Evolutionary conservation across 2,888 invertebrate species (phyloP), one percentile per base, ranked within the genome.

Genomic region (Drosophila rellima): DNA sequence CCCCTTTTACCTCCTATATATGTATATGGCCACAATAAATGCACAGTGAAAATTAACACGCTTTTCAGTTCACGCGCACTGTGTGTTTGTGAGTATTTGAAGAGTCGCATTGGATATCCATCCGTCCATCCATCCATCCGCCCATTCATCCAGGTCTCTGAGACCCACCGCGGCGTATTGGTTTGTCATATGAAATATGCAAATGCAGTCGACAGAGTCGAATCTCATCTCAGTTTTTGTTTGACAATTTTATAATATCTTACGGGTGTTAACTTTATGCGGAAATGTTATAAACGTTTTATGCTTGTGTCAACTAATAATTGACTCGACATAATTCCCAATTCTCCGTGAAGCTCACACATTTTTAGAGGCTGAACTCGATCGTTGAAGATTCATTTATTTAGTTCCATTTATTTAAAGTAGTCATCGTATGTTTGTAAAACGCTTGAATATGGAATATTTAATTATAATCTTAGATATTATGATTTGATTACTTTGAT

Each of bases 11-110:
- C 37, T 31, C 42, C 52, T 6, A 48, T 77, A 76, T 71, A 86
- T 80, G 79, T 77, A 76, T 71, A 86, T 80, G 79, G 82, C 66
- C 63, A 69, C 86, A 82, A 88, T 84, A 88, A 84, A 84, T 84
- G 83, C 83, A 81, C 89, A 89, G 85, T 88, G 88, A 89, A 86
- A 86, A 86, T 89, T 86, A 86, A 89, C 85, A 86, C 85, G 85
- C 89, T 87, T 84, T 88, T 89, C 82, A 80, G 80, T 89, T 89
- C 74, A 82, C 81, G 85, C 87, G 81, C 67, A 71, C 65, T 70
- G 64, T 70, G 47, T 62, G 39, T 57, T 17, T 60, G 20, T 55
- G 35, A 35, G 18, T 42, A 15, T 56, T 55, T 62, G 26, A 80
- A 80, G 31, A 74, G 74, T 51, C 66, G 37, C 66, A 57, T 62